Base-by-base conservation (phyloP, 2,888 invertebrate species). In the Marronus borbonicus region DNA sequence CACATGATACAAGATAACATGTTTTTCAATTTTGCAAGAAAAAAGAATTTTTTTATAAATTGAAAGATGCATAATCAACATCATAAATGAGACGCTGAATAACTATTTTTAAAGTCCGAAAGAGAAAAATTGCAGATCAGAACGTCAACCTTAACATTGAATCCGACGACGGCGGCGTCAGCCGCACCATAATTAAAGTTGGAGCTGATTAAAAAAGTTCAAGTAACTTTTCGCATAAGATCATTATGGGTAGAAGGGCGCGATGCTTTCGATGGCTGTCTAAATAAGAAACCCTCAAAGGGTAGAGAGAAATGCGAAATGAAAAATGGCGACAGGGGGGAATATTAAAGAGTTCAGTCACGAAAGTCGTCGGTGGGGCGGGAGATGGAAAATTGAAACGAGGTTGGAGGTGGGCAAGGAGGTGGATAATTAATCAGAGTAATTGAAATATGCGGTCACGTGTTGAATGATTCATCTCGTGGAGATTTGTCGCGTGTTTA, bases 171-270 rank as follows among this genome's bases (percentile, higher is more conserved):
- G 72, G 60, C 60, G 60, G 58, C 72, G 60, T 60, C 72, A 31
- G 62, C 20, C 72, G 44, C 72, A 74, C 85, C 83, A 85, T 85
- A 85, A 85, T 85, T 85, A 85, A 85, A 85, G 84, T 84, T 83
- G 78, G 83, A 81, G 83, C 84, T 85, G 85, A 85, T 85, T 85
- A 85, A 85, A 85, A 85, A 85, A 85, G 85, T 85, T 85, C 82
- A 83, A 84, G 84, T 83, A 85, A 85, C 85, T 85, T 85, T 84
- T 83, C 82, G 82, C 83, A 84, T 84, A 85, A 85, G 85, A 85
- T 85, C 84, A 85, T 85, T 85, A 85, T 82, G 82, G 82, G 79
- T 49, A 79, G 79, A 82, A 74, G 77, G 81, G 80, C 77, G 78
- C 81, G 82, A 74, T 74, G 72, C 72, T 74, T 62, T 62, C 72